Percentiles rank a stretch among this genome's conserved stretches.
These are phyloP conservation scores for Corvus moneduloides DNA, from an alignment of 2,113 vertebrate genomes.

Conservation along the genomic window DNA sequence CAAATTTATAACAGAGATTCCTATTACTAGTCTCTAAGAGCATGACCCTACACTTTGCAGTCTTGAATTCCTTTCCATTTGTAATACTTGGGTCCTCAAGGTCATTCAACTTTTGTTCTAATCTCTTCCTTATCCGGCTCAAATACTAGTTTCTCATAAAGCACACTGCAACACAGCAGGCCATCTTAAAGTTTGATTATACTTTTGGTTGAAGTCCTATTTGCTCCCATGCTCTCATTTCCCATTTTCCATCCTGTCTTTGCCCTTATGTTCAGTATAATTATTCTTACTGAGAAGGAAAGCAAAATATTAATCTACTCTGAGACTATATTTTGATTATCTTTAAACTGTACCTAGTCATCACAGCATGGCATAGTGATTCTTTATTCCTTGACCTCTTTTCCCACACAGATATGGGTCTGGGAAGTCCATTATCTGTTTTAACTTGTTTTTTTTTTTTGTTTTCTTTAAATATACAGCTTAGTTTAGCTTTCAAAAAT, in stretches of 20 bases:
- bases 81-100: not conserved
- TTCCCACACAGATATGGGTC: not conserved
- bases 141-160: not conserved
- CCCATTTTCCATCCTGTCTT: not conserved
- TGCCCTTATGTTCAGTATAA: not conserved
- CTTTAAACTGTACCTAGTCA: not conserved
- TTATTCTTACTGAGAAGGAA: not conserved
- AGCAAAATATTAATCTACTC: constrained; percentile 1
- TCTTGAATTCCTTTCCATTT: not conserved
- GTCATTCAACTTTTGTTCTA: not conserved
- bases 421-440: not conserved
- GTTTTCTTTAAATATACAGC: not conserved
- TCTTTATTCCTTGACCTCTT: constrained; percentile 8
- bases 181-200: not conserved
- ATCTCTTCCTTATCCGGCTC: not conserved
- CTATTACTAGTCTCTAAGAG: not conserved
- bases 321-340: not conserved
- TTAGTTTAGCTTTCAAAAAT: not conserved
- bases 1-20: not conserved
- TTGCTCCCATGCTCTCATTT: not conserved
- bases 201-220: not conserved
- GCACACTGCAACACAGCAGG: not conserved
- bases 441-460: not conserved
- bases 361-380: not conserved
- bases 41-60: not conserved